phyloP scores from a whole-genome alignment of 2,113 vertebrate species.

The Plecturocebus donacophilus region DNA sequence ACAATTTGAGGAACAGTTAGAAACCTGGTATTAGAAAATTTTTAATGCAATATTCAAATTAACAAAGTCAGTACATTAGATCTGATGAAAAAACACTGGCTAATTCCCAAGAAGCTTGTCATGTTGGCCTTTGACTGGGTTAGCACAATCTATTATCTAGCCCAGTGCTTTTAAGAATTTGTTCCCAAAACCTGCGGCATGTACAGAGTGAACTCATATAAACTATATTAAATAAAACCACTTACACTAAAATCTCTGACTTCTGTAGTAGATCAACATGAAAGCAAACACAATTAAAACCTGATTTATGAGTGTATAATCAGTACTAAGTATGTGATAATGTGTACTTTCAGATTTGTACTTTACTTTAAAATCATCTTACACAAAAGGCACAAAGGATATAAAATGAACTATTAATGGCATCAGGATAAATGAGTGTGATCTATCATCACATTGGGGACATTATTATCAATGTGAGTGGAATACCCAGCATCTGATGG shows the following conservation, averaged over 20 bases:
- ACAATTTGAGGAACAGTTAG: not conserved
- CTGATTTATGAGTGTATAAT: not conserved
- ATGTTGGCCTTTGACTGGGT: not conserved
- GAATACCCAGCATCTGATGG: not conserved
- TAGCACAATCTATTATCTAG: not conserved
- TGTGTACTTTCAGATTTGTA: not conserved
- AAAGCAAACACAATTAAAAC: not conserved
- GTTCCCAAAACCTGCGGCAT: not conserved
- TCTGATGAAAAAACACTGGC: not conserved
- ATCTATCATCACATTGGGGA: not conserved
- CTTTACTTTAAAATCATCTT: not conserved
- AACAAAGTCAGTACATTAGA: not conserved
- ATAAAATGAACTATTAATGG: not conserved
- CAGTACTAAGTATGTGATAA: not conserved
- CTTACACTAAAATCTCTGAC: not conserved
- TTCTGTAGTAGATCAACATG: not conserved
- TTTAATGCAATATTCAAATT: not conserved
- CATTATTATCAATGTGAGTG: not conserved
- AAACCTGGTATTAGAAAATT: not conserved
- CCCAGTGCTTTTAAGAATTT: not conserved
- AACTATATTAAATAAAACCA: not conserved
- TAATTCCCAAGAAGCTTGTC: not conserved
- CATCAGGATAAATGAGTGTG: not conserved
- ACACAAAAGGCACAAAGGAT: not conserved
- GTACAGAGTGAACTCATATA: not conserved